Conservation (phyloP, 2,797 vertebrate genomes). For the Phrynocephalus forsythii region DNA sequence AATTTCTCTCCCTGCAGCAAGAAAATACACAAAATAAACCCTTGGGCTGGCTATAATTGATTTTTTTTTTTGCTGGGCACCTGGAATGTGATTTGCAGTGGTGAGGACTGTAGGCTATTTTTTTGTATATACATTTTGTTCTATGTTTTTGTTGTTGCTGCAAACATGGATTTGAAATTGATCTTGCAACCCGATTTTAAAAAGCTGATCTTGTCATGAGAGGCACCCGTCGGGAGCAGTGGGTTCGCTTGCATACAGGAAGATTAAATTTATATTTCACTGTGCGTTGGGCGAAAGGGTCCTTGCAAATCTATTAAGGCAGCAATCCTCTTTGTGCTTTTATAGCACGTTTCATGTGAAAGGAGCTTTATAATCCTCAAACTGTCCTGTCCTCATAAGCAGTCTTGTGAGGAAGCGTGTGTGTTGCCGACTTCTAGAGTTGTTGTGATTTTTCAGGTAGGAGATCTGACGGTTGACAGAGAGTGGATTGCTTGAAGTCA, state of each 20-base stretch:
- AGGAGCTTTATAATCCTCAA: not conserved
- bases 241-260: not conserved
- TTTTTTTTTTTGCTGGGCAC: not conserved
- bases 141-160: not conserved
- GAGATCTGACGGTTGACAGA: not conserved
- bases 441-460: not conserved
- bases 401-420: not conserved
- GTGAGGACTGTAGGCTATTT: not conserved
- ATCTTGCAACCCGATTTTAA: slow-evolving; percentile 36
- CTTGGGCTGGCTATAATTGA: slow-evolving; percentile 15
- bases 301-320: not conserved
- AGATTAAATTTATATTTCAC: slow-evolving; percentile 15
- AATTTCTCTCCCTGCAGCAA: slow-evolving; percentile 33
- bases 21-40: slow-evolving; percentile 26
- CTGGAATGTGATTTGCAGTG: slow-evolving; percentile 26
- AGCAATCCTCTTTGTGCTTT: not conserved
- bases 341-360: not conserved
- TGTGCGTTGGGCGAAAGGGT: not conserved
- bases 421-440: not conserved
- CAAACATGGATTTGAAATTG: slow-evolving; percentile 15
- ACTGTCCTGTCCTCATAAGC: not conserved
- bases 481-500: not conserved
- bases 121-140: not conserved
- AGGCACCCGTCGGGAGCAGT: not conserved
- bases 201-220: slow-evolving; percentile 13